Percentiles rank a stretch among this genome's conserved stretches.
Conservation (phyloP, 2,797 vertebrate species). For the Sarcoramphus papa region DNA sequence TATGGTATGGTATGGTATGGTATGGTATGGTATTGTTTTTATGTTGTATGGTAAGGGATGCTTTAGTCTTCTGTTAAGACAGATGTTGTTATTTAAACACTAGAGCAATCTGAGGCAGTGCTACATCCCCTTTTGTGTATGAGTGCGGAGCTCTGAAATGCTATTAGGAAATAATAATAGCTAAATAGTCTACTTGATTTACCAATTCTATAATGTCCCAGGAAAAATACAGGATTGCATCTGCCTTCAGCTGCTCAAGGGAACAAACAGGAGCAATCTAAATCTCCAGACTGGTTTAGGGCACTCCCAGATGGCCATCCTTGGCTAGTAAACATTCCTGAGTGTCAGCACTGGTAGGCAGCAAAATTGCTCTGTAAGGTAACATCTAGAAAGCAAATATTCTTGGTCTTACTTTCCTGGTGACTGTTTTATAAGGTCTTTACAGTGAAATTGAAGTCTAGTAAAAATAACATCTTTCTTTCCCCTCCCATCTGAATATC, state of each 20-base stretch:
- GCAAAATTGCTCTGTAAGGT: neutral
- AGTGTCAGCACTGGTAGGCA: neutral
- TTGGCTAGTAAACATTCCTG: neutral
- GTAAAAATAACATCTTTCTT: slow-evolving; percentile 4
- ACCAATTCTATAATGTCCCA: neutral
- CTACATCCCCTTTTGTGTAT: neutral
- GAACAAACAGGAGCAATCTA: neutral
- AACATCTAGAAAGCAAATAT: neutral
- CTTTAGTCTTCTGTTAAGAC: neutral
- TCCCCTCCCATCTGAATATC: neutral
- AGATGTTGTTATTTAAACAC: neutral
- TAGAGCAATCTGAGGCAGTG: neutral
- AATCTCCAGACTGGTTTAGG: neutral
- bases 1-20: too few species aligned
- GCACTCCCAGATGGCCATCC: neutral
- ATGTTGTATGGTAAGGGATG: neutral
- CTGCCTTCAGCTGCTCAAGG: neutral
- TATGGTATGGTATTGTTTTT: neutral
- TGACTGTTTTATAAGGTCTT: neutral
- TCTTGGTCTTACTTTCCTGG: neutral
- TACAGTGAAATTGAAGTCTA: neutral
- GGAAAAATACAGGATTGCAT: neutral
- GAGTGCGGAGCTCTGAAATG: neutral
- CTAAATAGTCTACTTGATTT: neutral
- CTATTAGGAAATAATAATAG: neutral